Conservation (phyloP, 1,140 invertebrate species). For the Drosophila rufa region DNA sequence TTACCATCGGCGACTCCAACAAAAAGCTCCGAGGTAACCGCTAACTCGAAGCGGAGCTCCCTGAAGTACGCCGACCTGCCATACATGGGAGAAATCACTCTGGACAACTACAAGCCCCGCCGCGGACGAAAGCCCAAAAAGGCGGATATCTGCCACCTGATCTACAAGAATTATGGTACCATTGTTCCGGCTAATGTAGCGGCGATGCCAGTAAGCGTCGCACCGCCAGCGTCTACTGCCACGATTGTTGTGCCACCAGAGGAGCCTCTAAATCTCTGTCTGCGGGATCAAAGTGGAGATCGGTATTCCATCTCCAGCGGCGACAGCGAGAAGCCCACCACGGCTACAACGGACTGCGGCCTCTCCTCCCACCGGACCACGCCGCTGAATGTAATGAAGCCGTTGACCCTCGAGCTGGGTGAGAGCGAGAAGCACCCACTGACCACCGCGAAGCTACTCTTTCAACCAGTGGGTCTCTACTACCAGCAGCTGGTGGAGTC, state of each 20-base stretch:
- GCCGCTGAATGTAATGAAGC: conserved; percentile 51
- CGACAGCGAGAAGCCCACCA: conserved; percentile 55
- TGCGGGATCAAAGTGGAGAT: conserved; percentile 87
- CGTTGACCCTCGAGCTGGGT: conserved; percentile 50
- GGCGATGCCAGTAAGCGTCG: conserved; percentile 6
- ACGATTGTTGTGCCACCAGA: conserved; percentile 67
- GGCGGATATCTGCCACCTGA: conserved; percentile 95
- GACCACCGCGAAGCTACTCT: conserved; percentile 85
- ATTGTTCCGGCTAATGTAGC: conserved; percentile 87
- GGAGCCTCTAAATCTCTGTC: conserved; percentile 93
- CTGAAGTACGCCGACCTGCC: conserved; percentile 93
- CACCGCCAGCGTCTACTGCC: not conserved
- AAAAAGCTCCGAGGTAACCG: conserved; percentile 50
- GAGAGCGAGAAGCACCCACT: conserved; percentile 22
- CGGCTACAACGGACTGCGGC: conserved; percentile 51
- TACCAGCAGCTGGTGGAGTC: conserved; percentile 89
- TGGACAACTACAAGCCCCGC: conserved; percentile 93
- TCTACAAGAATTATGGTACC: conserved; percentile 95
- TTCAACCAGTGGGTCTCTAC: conserved; percentile 90
- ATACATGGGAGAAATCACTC: conserved; percentile 95
- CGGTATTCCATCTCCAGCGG: conserved; percentile 80
- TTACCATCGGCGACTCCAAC: conserved; percentile 31
- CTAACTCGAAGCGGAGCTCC: conserved; percentile 71
- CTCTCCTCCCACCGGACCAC: conserved; percentile 64
- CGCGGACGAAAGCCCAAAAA: conserved; percentile 95